Conservation (phyloP, 2,888 invertebrate genomes). For the Slavum lentiscoides region DNA sequence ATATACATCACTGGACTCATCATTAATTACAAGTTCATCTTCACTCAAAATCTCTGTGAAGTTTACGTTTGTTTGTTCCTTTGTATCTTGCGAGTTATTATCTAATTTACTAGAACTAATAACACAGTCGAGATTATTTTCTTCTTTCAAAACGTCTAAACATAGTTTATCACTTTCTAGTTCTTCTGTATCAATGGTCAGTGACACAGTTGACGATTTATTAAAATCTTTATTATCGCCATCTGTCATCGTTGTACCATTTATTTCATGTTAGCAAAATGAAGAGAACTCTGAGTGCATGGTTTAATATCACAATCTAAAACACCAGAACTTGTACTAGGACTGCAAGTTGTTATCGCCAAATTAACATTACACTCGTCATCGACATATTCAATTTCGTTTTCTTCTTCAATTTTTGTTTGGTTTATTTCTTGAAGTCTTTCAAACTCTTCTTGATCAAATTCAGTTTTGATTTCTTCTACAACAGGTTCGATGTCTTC, state of each 20-base stretch:
- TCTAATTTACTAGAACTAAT: neutral
- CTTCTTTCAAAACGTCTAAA: neutral
- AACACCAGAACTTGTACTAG: neutral
- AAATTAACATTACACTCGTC: neutral
- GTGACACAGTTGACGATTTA: neutral
- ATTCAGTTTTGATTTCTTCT: slow-evolving; percentile 32
- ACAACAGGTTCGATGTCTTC: slow-evolving; percentile 1
- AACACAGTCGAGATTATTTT: neutral
- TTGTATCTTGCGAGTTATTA: neutral
- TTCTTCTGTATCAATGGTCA: neutral
- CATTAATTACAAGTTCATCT: too few species aligned
- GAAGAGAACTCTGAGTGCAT: neutral
- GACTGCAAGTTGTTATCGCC: neutral
- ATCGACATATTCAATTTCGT: neutral
- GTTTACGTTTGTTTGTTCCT: neutral
- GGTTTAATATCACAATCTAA: slow-evolving; percentile 1
- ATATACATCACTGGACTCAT: too few species aligned
- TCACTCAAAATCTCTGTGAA: neutral
- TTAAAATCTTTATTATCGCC: neutral
- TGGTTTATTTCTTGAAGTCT: slow-evolving; percentile 2
- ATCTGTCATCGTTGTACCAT: neutral
- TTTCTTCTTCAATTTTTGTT: slow-evolving; percentile 16
- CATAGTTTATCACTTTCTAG: neutral
- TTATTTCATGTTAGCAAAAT: neutral
- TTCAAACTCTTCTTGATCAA: slow-evolving; percentile 16